Evolutionary conservation across 2,888 invertebrate species (phyloP).

Genomic region (Dicyrtoma fusca): DNA sequence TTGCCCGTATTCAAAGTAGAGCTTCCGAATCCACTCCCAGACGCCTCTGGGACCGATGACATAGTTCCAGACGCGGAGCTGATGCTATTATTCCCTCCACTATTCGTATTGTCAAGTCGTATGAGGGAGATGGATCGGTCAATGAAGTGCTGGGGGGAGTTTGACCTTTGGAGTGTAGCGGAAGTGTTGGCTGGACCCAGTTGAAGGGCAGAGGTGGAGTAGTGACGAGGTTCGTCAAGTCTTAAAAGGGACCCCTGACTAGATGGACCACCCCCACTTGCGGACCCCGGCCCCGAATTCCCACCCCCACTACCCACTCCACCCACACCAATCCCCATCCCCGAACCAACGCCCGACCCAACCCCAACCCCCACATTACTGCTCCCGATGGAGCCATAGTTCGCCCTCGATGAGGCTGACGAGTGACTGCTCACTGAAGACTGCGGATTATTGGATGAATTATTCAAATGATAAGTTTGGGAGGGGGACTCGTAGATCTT

Average conservation of each 20-base stretch:
- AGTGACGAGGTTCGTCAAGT: constrained; percentile 55
- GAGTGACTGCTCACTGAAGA: constrained; percentile 10
- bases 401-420: constrained; percentile 41
- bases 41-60: constrained; percentile 20
- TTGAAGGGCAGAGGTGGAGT: constrained; percentile 55
- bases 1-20: constrained; percentile 5
- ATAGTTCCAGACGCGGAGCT: constrained; percentile 5
- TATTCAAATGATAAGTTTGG: constrained; percentile 16
- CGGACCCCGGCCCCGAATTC: neutral
- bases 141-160: constrained; percentile 55
- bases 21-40: constrained; percentile 31
- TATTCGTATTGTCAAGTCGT: constrained; percentile 52
- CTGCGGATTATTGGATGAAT: neutral
- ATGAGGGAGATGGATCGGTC: constrained; percentile 56
- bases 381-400: constrained; percentile 40
- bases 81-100: constrained; percentile 39
- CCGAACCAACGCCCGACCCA: neutral
- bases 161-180: constrained; percentile 45
- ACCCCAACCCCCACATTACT: constrained; percentile 17
- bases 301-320: constrained; percentile 33
- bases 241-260: constrained; percentile 50
- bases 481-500: constrained; percentile 41
- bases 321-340: neutral
- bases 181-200: constrained; percentile 49
- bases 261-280: constrained; percentile 35